Evolutionary conservation across 2,113 vertebrate species (phyloP).

Genomic region (Hypanus sabinus): DNA sequence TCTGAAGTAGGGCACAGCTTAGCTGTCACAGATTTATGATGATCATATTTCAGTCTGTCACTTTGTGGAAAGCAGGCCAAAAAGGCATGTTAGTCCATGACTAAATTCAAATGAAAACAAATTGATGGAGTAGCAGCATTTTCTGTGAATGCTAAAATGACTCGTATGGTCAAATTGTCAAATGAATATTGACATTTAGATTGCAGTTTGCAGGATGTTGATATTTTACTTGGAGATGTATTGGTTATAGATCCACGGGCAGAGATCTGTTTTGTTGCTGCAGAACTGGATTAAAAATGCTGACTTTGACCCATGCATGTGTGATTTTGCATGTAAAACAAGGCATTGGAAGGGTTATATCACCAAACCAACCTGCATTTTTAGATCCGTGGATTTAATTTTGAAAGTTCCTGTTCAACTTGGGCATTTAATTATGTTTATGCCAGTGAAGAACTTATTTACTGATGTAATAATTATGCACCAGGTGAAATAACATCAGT

Average conservation of each 20-base stretch:
- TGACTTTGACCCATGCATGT: not conserved
- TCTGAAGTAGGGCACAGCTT: not conserved
- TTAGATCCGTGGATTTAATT: not conserved
- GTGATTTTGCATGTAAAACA: not conserved
- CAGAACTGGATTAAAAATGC: too few relatives aligned
- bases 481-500: not conserved
- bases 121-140: not conserved
- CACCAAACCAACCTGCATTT: conserved; percentile 9
- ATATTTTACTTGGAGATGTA: not conserved
- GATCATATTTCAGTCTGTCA: not conserved
- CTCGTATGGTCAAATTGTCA: not conserved
- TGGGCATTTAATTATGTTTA: not conserved
- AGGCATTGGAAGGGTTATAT: not conserved
- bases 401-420: not conserved
- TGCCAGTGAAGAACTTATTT: not conserved
- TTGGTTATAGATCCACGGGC: not conserved
- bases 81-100: not conserved
- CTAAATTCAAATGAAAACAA: conserved; percentile 18
- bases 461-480: not conserved
- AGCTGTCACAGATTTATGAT: not conserved
- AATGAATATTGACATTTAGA: not conserved
- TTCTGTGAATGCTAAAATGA: not conserved
- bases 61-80: not conserved
- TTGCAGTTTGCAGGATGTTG: not conserved
- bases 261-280: not conserved